Evolutionary conservation across 2,888 invertebrate species (phyloP).

Genomic region (Troglohyphantes excavatus): DNA sequence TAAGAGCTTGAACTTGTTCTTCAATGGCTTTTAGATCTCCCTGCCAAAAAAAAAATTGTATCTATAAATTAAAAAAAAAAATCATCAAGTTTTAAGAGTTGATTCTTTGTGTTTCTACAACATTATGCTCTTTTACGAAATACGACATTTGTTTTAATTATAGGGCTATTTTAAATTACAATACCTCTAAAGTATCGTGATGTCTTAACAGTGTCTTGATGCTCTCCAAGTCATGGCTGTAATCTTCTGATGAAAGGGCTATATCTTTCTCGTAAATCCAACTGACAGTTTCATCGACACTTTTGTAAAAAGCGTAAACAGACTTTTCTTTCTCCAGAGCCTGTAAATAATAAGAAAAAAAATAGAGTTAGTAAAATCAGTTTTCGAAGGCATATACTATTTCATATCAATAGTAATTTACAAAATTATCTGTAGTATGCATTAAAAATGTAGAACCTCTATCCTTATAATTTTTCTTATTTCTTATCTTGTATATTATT

Average conservation of each 20-base stretch:
- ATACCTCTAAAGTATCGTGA: conserved; percentile 90
- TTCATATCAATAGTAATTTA: background rate
- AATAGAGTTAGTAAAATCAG: background rate
- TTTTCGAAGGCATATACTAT: background rate
- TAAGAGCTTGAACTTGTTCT: conserved; percentile 87
- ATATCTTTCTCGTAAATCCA: conserved; percentile 97
- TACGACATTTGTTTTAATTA: background rate
- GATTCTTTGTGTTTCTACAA: too few species aligned
- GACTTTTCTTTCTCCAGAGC: conserved; percentile 95
- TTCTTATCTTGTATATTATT: too few species aligned
- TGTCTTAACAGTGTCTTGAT: conserved; percentile 86
- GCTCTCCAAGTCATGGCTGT: conserved; percentile 92
- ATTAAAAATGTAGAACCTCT: too few species aligned
- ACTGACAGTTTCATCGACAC: conserved; percentile 96
- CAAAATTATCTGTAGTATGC: too few species aligned
- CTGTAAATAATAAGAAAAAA: conserved; percentile 32
- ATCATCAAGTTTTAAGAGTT: too few species aligned
- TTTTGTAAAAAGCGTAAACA: conserved; percentile 97
- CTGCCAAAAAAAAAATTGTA: conserved; percentile 13
- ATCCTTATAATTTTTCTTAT: too few species aligned
- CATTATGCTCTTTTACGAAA: too few species aligned
- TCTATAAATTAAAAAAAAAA: too few species aligned
- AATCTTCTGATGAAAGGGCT: conserved; percentile 90
- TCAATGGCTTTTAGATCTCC: conserved; percentile 94
- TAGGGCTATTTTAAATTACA: background rate